Conservation (phyloP, 2,113 vertebrate species). For the Myotis yumanensis region DNA sequence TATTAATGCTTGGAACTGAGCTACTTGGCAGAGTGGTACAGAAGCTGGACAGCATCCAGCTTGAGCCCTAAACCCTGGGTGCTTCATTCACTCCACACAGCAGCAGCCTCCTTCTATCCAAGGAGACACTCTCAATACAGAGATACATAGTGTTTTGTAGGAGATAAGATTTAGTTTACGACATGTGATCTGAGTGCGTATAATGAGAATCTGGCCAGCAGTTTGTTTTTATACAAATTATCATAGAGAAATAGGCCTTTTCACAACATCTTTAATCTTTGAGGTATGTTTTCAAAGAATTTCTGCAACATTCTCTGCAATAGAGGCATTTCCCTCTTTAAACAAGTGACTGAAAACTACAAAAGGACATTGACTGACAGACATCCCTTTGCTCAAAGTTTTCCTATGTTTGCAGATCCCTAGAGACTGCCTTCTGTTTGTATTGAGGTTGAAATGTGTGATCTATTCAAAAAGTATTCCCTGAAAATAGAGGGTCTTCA, state of each 20-base stretch:
- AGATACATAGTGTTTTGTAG: neutral
- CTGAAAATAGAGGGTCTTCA: slow-evolving; percentile 36
- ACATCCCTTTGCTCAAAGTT: neutral
- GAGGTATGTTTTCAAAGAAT: slow-evolving; percentile 36
- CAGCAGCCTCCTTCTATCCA: neutral
- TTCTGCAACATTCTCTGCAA: slow-evolving; percentile 12
- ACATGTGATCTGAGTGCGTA: neutral
- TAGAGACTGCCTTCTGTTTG: neutral
- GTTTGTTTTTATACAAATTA: slow-evolving; percentile 23
- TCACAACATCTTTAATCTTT: neutral
- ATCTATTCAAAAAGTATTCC: slow-evolving; percentile 57
- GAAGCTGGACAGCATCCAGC: neutral
- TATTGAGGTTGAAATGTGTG: neutral
- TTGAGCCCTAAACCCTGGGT: neutral
- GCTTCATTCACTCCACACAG: neutral
- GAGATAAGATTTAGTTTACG: neutral
- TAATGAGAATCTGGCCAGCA: neutral
- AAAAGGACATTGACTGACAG: neutral
- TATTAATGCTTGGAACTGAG: neutral
- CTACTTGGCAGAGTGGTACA: neutral
- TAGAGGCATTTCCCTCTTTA: neutral
- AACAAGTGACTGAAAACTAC: slow-evolving; percentile 30
- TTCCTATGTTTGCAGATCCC: neutral
- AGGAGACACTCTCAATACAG: neutral
- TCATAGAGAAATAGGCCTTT: neutral